Conservation (phyloP, 2,797 vertebrate genomes). For the Rhynchotus rufescens region DNA sequence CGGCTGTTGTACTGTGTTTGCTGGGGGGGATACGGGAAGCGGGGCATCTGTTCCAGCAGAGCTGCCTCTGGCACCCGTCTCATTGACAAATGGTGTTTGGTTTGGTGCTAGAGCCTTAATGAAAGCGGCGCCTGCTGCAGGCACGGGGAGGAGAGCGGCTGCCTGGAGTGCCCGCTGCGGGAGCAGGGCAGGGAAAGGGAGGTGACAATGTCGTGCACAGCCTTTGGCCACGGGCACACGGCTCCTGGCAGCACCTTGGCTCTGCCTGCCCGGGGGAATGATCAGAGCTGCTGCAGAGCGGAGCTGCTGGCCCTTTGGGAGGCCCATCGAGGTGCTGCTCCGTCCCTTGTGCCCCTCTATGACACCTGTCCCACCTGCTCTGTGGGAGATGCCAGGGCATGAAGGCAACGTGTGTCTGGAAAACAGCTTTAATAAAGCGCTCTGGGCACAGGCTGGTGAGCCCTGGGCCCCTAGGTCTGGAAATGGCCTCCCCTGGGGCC, state of each 20-base stretch:
- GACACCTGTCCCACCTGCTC: neutral
- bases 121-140: neutral
- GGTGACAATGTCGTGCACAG: rapidly evolving
- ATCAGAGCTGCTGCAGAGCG: neutral
- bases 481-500: too few species aligned
- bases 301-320: neutral
- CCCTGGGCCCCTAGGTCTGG: too few species aligned
- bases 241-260: neutral
- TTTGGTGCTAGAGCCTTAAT: constrained; percentile 2
- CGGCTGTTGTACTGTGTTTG: neutral
- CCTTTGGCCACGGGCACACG: neutral
- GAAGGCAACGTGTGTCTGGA: neutral
- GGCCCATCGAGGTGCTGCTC: too few species aligned
- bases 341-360: too few species aligned
- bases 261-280: rapidly evolving
- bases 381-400: neutral
- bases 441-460: too few species aligned
- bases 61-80: constrained; percentile 1
- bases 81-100: constrained; percentile 34
- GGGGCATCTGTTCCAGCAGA: constrained; percentile 7
- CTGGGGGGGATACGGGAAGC: neutral
- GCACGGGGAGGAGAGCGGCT: neutral
- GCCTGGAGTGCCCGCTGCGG: neutral
- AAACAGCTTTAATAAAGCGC: neutral
- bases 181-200: neutral